Evolutionary conservation across 1,140 invertebrate genomes (phyloP), one percentile per base, ranked within the genome.

Genomic region (Mesaphorura yosii): DNA sequence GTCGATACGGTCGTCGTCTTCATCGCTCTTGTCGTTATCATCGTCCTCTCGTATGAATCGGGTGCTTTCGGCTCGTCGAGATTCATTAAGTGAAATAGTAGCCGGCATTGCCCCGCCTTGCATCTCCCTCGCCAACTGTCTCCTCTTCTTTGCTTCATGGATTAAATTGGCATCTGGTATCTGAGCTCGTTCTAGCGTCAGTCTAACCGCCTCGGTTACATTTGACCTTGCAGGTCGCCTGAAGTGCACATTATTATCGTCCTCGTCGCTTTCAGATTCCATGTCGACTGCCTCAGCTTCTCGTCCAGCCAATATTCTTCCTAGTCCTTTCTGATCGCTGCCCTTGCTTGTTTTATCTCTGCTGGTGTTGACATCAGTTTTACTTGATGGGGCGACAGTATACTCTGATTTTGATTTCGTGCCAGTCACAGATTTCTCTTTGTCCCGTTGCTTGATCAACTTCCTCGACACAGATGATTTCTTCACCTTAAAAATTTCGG

Each of bases 91-190:
- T 6, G 86, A 81, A 66, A 91, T 79, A 67, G 77, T 86, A 66
- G 88, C 86, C 12, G 53, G 44, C n/a, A 53, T 44, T 28, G 41
- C 31, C 7, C 29, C 26, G 47, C 67, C 68, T 46, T 83, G 84
- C 66, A 80, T 74, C 72, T 86, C 83, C 66, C 84, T 68, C 19
- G 83, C 90, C 75, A 87, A 79, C 72, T 95, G 90, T 63, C 91
- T 75, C 57, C 84, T 79, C 72, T 95, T 96, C 62, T 91, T 77
- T 20, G 89, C 88, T 54, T 88, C 87, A 72, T 96, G 91, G 68
- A 97, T 96, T 74, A 91, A 84, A 34, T 88, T 89, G 10, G 92
- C 90, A 77, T 96, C 90, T 19, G 92, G 92, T 65, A 97, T 96
- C 62, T 81, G 81, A 42, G 91, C 92, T 70, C 78, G 79, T 81